Evolutionary conservation across 35 echinoderm and acorn worm species (phyloP), one percentile per base, ranked within the genome.

Genomic region (Stichopus chloronotus): DNA sequence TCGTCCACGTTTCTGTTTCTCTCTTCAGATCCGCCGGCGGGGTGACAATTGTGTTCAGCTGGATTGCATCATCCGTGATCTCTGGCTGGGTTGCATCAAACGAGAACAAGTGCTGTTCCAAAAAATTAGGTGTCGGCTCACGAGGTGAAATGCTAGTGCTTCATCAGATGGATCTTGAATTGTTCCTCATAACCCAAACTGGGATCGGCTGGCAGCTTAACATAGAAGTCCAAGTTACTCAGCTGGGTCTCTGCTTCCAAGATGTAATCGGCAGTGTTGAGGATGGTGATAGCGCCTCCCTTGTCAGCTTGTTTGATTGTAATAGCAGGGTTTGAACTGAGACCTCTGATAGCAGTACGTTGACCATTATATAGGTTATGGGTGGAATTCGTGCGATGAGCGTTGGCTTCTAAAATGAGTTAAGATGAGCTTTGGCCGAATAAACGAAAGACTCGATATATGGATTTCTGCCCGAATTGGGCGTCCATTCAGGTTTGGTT

Each of bases 221-320:
- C 6, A 76, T 76, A 76, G 14, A 17, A 76, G 72, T 76, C 72
- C 8, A 8, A 12, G 72, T 76, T 76, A 24, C 72, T 76, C 19
- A 83, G 54, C 85, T 88, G 56, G 6, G 56, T 16, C 52, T 88
- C 85, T 8, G 5, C 85, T 88, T 88, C 85, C 12, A 7, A 25
- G 55, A 88, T 88, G 59, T 88, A 88, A 53, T 88, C 85, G 17
- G 55, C 59, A 88, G 85, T 88, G 55, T 88, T 88, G 6, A 88
- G 59, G 85, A 88, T 88, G 55, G 59, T 65, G 55, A 88, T 88
- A 43, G 85, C 55, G 0, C 85, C 85, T 58, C 85, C 85, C 52
- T 88, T 88, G 85, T 88, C 55, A 19, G 85, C 85, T 65, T 58
- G 56, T 65, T 14, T 88, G 16, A 60, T 88, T n/a, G 20, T 53